Conservation (phyloP, 2,888 invertebrate species). For the Platycheirus albimanus region DNA sequence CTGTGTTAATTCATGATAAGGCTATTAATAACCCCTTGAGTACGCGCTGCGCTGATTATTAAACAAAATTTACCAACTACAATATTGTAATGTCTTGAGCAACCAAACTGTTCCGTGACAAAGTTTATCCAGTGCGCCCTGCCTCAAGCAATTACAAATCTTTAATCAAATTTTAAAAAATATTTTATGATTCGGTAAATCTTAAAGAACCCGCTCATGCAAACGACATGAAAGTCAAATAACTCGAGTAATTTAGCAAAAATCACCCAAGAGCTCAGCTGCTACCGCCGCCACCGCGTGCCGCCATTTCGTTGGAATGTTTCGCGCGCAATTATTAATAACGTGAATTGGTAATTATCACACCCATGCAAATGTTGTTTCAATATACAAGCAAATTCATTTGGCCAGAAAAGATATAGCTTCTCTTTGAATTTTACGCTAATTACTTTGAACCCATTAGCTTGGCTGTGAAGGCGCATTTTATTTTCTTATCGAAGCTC, state of each 20-base stretch:
- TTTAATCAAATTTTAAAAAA: too few species aligned
- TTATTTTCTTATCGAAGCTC: neutral
- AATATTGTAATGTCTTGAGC: too few species aligned
- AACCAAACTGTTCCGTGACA: too few species aligned
- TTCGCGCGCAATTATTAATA: constrained; percentile 45
- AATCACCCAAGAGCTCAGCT: neutral
- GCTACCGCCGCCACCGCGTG: too few species aligned
- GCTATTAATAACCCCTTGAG: too few species aligned
- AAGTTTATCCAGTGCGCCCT: too few species aligned
- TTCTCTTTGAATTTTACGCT: constrained; percentile 60
- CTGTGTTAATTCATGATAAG: too few species aligned
- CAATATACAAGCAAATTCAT: constrained; percentile 45
- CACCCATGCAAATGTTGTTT: constrained; percentile 50
- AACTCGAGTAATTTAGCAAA: constrained; percentile 28
- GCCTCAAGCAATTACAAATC: too few species aligned
- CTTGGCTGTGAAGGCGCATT: constrained; percentile 29
- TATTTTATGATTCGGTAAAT: too few species aligned
- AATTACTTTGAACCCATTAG: constrained; percentile 72
- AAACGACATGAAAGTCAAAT: constrained; percentile 2
- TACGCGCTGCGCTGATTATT: too few species aligned
- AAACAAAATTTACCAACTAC: too few species aligned
- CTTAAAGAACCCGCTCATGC: neutral
- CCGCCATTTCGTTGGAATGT: too few species aligned
- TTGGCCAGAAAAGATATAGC: constrained; percentile 7
- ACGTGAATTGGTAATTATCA: constrained; percentile 55